phyloP scores from a whole-genome alignment of 30 jellyfish, hydroid and myxozoan species.

The Cassiopea andromeda region DNA sequence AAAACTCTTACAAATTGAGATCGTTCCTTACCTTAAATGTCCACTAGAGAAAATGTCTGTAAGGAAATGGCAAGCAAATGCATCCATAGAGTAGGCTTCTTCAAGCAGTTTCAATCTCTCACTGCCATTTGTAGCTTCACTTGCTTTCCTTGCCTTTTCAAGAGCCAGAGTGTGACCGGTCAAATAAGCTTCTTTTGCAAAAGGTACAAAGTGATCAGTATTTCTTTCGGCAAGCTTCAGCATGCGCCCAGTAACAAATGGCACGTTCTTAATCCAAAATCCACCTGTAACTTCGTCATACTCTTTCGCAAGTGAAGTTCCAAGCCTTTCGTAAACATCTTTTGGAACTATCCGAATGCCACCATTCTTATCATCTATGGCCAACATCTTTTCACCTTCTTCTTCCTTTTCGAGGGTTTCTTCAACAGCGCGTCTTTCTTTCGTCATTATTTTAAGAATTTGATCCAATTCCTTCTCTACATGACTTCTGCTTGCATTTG shows the following conservation, averaged over 20 bases:
- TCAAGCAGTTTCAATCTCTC: neutral
- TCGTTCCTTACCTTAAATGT: constrained; percentile 15
- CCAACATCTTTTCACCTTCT: neutral
- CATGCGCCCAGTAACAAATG: constrained; percentile 17
- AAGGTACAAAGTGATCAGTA: constrained; percentile 18
- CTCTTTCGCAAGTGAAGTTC: neutral
- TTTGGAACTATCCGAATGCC: constrained; percentile 4
- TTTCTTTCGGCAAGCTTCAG: constrained; percentile 26
- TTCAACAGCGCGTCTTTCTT: neutral
- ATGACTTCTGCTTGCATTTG: neutral
- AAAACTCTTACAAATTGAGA: too few relatives aligned
- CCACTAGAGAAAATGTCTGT: constrained; percentile 31
- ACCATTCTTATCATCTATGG: neutral
- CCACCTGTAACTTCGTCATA: constrained; percentile 20
- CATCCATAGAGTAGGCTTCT: constrained; percentile 34
- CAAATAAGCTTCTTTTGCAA: constrained; percentile 17
- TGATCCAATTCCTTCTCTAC: constrained; percentile 16
- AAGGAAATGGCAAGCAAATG: constrained; percentile 42
- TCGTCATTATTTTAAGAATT: neutral
- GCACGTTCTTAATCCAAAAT: constrained; percentile 11
- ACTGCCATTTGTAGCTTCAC: neutral
- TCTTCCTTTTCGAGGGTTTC: constrained; percentile 1
- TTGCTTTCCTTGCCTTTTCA: constrained; percentile 25
- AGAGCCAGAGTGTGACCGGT: constrained; percentile 32
- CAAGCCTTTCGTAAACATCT: constrained; percentile 27